phyloP scores from a whole-genome alignment of 2,797 vertebrate species.

The Melanotaenia nigrans region DNA sequence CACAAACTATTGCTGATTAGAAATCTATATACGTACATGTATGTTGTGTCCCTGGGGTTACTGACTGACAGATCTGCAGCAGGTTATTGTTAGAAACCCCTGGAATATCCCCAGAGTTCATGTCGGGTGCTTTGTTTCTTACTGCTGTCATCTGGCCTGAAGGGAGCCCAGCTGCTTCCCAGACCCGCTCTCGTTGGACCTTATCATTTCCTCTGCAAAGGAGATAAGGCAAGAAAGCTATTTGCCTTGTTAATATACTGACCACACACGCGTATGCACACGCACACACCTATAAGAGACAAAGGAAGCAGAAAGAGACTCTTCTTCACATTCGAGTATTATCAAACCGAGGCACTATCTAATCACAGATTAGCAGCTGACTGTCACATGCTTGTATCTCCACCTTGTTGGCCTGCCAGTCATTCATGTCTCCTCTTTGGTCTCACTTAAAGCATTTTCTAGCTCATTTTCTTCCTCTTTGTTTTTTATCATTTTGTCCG shows the following conservation, averaged over 20 bases:
- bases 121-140: conserved; percentile 46
- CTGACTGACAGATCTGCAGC: conserved; percentile 28
- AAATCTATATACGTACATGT: not conserved
- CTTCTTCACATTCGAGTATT: conserved; percentile 52
- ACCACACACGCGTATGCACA: not conserved
- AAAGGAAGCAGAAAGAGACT: conserved; percentile 52
- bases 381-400: conserved; percentile 45
- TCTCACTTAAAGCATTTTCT: not conserved
- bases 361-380: conserved; percentile 63
- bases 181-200: conserved; percentile 57
- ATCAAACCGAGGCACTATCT: conserved; percentile 54
- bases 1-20: not conserved
- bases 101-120: conserved; percentile 46
- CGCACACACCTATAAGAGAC: conserved; percentile 52
- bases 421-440: conserved; percentile 20
- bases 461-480: not conserved
- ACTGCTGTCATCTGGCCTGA: conserved; percentile 42
- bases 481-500: not conserved
- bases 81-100: conserved; percentile 54
- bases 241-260: conserved; percentile 71
- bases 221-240: conserved; percentile 67
- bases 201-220: conserved; percentile 54
- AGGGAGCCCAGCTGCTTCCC: conserved; percentile 45
- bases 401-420: conserved; percentile 51
- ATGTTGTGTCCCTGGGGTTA: conserved; percentile 10